These are phyloP conservation scores for Drosophila flavopinicola DNA, from an alignment of 2,888 invertebrate species.

Conservation along the genomic window DNA sequence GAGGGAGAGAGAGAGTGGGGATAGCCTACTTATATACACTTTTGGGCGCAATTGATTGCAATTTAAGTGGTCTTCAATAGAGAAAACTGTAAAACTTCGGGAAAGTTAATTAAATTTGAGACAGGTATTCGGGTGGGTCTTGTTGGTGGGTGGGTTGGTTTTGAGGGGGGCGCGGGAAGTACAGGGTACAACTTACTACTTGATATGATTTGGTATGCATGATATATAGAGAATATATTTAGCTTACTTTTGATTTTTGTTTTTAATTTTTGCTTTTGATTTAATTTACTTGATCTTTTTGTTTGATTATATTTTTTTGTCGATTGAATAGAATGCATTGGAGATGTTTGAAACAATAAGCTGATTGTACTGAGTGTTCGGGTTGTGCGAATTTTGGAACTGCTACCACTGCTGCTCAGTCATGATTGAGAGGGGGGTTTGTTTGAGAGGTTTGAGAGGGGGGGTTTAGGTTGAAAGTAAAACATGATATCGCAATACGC, in stretches of 20 bases:
- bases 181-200: constrained; percentile 73
- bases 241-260: constrained; percentile 37
- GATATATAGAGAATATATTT: constrained; percentile 36
- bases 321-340: constrained; percentile 75
- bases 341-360: constrained; percentile 75
- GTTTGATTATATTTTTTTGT: constrained; percentile 49
- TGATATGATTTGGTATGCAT: constrained; percentile 61
- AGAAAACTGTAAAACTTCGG: constrained; percentile 70
- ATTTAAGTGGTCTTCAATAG: constrained; percentile 66
- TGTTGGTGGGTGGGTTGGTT: too few relatives aligned
- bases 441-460: constrained; percentile 12
- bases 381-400: constrained; percentile 74
- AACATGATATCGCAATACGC: constrained; percentile 70
- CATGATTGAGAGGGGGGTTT: constrained; percentile 61
- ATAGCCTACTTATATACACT: constrained; percentile 27
- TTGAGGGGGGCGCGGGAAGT: constrained; percentile 45
- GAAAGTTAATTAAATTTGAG: constrained; percentile 77
- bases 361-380: constrained; percentile 54
- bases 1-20: constrained; percentile 15
- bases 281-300: constrained; percentile 33
- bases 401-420: constrained; percentile 80
- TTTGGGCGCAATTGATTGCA: constrained; percentile 61
- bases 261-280: too few relatives aligned
- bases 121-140: constrained; percentile 21
- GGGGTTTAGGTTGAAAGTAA: constrained; percentile 54